Conservation (phyloP, 2,113 vertebrate species). For the Epinephelus lanceolatus region DNA sequence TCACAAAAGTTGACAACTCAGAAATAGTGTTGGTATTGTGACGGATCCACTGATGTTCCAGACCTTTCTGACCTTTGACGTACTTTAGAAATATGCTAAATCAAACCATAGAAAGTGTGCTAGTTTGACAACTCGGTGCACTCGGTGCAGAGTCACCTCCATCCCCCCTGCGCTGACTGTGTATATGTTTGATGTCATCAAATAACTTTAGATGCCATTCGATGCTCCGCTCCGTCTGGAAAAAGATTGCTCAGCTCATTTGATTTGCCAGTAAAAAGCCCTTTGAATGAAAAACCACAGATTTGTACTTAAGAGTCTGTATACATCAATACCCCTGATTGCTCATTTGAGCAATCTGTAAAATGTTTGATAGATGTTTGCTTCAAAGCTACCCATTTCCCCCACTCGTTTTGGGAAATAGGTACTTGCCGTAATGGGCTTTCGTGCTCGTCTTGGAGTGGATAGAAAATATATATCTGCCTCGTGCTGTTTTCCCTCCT, state of each 20-base stretch:
- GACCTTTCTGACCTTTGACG: slow-evolving; percentile 10
- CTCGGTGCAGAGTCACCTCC: slow-evolving; percentile 7
- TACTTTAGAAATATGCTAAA: not conserved
- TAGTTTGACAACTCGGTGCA: not conserved
- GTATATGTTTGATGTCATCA: slow-evolving; percentile 21
- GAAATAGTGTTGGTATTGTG: not conserved
- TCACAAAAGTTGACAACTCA: not conserved
- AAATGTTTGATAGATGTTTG: slow-evolving; percentile 44
- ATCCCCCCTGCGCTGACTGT: not conserved
- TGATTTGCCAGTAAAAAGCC: slow-evolving; percentile 38
- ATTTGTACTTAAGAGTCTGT: slow-evolving; percentile 39
- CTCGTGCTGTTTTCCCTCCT: slow-evolving; percentile 51
- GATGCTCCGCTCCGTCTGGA: slow-evolving; percentile 20
- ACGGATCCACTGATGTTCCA: not conserved
- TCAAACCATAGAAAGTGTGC: not conserved
- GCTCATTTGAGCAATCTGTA: slow-evolving; percentile 43
- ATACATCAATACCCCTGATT: slow-evolving; percentile 64
- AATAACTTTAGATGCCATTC: slow-evolving; percentile 5
- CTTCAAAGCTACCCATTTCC: slow-evolving; percentile 30
- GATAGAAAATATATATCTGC: slow-evolving; percentile 36
- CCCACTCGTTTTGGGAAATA: slow-evolving; percentile 26
- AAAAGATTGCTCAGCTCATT: slow-evolving; percentile 36
- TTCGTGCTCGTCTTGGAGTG: slow-evolving; percentile 40
- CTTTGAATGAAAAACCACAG: slow-evolving; percentile 34
- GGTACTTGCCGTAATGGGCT: slow-evolving; percentile 43